Evolutionary conservation across 2,888 invertebrate species (phyloP), one percentile per base, ranked within the genome.

Genomic region (Allacma fusca): DNA sequence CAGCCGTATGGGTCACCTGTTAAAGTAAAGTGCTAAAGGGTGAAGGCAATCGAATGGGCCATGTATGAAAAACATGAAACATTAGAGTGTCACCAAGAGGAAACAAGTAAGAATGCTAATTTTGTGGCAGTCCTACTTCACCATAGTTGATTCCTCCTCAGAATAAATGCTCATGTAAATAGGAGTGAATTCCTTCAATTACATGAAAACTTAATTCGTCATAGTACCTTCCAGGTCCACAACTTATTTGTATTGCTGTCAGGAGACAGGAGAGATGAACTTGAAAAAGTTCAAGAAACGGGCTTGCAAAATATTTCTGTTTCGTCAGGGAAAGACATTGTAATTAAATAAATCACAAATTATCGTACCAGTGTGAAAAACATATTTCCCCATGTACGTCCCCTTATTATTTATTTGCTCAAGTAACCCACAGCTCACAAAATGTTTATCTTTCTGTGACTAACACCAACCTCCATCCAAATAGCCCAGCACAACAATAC

Each of bases 301-400:
- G 23, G 57, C 57, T 57, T 9, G 4, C 34, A 70, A 70, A 70
- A 44, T 43, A 23, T 40, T 69, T 34, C n/a, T 69, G 1, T 28
- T 68, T 68, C n/a, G 68, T 68, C 19, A 50, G 28, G 70, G 23
- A 50, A 16, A 44, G 44, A 70, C n/a, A 21, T 43, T n/a, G 26
- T 23, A 44, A 70, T n/a, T 21, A 40, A 70, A 70, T 44, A 70
- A 44, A 70, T 26, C 44, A 70, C 70, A 44, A 70, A 70, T 70
- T 70, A 44, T 44, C 70, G 44, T 44, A 43, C 13, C 19, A 70
- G 70, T 70, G 70, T 44, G 70, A 70, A 70, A 50, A 43, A 44
- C n/a, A 1, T 69, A 44, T 70, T 70, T 44, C 23, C 70, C 50
- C 43, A n/a, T 28, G 23, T 67, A 26, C 21, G 19, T 57, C 21